These are phyloP conservation scores for Eudyptes chrysolophus DNA, from an alignment of 2,113 vertebrate genomes.

Conservation along the genomic window DNA sequence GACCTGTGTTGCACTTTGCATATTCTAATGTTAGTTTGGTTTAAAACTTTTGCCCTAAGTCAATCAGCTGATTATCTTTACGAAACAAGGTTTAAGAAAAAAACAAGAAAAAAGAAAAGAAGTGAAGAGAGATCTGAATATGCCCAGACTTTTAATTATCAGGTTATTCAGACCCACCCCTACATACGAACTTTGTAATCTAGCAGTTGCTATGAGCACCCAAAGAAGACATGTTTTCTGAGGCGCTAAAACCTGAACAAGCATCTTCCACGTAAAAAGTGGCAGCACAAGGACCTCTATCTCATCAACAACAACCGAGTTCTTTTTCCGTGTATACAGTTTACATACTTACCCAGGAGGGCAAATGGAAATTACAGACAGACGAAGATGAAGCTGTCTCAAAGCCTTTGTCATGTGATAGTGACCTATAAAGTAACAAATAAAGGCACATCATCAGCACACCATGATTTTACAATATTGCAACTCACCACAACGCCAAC, in stretches of 20 bases:
- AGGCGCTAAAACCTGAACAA: background rate
- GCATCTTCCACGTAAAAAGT: background rate
- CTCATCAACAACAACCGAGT: background rate
- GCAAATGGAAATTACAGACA: slow-evolving; percentile 87
- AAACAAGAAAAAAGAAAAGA: background rate
- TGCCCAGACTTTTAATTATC: background rate
- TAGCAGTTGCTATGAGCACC: background rate
- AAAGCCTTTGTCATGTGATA: slow-evolving; percentile 92
- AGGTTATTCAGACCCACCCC: background rate
- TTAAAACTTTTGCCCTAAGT: background rate
- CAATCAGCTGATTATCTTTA: background rate
- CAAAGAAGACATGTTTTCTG: background rate
- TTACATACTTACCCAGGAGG: slow-evolving; percentile 90
- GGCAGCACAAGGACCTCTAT: background rate
- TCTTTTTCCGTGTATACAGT: slow-evolving; percentile 58
- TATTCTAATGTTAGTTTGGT: background rate
- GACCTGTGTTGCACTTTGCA: background rate
- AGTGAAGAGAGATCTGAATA: background rate
- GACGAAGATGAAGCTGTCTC: slow-evolving; percentile 88
- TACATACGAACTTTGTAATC: background rate
- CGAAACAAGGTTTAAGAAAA: background rate
- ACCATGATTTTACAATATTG: slow-evolving; percentile 39
- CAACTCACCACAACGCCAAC: background rate
- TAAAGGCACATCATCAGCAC: slow-evolving; percentile 85
- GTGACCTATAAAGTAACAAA: slow-evolving; percentile 96